These are phyloP conservation scores for Agelastica alni DNA, from an alignment of 2,888 invertebrate genomes.

Conservation along the genomic window DNA sequence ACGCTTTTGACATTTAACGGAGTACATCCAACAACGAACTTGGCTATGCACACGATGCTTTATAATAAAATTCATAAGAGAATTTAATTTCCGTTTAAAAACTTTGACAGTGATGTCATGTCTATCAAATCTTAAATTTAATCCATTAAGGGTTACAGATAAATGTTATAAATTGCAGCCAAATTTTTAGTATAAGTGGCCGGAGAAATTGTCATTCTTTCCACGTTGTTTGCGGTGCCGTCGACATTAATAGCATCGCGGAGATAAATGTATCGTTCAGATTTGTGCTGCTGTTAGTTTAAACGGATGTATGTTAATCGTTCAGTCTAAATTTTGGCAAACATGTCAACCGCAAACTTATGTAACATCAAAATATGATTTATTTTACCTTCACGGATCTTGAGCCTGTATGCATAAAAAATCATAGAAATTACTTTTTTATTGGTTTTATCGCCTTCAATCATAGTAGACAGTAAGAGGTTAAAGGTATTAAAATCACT, in stretches of 20 bases:
- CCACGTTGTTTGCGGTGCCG: background rate
- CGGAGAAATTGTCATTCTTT: slow-evolving; percentile 8
- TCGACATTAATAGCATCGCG: slow-evolving; percentile 41
- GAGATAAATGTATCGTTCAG: slow-evolving; percentile 50
- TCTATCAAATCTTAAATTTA: no score
- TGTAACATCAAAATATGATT: slow-evolving; percentile 45
- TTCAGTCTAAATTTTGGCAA: slow-evolving; percentile 52
- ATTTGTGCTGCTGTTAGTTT: slow-evolving; percentile 45
- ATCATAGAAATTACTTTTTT: background rate
- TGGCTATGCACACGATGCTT: no score
- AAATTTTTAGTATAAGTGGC: slow-evolving; percentile 5
- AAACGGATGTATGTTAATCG: slow-evolving; percentile 44
- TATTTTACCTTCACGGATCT: slow-evolving; percentile 39
- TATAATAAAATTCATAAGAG: no score
- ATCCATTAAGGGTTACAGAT: no score
- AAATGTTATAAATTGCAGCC: no score
- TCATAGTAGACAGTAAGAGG: background rate
- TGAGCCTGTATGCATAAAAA: slow-evolving; percentile 41
- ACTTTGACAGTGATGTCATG: no score
- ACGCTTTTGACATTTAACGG: no score
- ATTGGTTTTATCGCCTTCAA: background rate
- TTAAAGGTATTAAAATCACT: no score
- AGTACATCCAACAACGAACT: no score
- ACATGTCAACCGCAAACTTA: slow-evolving; percentile 52
- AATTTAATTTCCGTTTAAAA: no score